Base-by-base conservation (phyloP, 2,797 vertebrate genomes). In the Scomberomorus guttatus region DNA sequence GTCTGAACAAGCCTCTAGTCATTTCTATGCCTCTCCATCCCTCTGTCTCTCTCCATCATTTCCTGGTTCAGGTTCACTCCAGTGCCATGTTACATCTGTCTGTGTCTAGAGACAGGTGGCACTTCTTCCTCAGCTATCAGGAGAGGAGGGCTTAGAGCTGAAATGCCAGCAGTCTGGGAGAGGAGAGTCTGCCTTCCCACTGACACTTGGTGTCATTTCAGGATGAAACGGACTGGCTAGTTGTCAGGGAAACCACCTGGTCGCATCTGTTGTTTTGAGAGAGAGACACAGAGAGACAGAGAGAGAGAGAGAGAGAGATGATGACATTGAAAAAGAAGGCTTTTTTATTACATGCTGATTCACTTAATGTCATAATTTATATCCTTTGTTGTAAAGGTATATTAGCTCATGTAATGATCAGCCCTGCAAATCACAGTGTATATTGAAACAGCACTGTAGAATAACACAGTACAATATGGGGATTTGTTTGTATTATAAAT, bases 211-310 rank as follows among this genome's bases (percentile, higher is more conserved):
- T 85, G 88, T 90, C 81, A 69, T 84, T 71, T 82, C 61, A 83
- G 79, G 80, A 81, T 72, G 46, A 76, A 78, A 56, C 34, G 18
- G 84, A 84, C 80, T 77, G 81, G 54, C 72, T 79, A 44, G 74
- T 87, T 89, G 76, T 88, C 88, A 89, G 54, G 81, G 83, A 90
- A 87, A 90, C 88, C 81, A 84, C 72, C 77, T 88, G 75, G 80
- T 75, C 42, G 55, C 81, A 85, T 87, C 77, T 86, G 82, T 79
- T 87, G 75, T 85, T 84, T 66, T 9, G 20, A 73, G 44, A 79
- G n/a, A 66, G 39, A 63, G 46, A 48, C 17, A 50, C 56, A 34
- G 25, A 50, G 29, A 60, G 29, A 42, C 44, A 70, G 56, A 83
- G n/a, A 63, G 46, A 48, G 46, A 50, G 59, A 34, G 25, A 50